These are phyloP conservation scores for Coecobrya sp. DNA, from an alignment of 2,888 invertebrate species.

Conservation along the genomic window DNA sequence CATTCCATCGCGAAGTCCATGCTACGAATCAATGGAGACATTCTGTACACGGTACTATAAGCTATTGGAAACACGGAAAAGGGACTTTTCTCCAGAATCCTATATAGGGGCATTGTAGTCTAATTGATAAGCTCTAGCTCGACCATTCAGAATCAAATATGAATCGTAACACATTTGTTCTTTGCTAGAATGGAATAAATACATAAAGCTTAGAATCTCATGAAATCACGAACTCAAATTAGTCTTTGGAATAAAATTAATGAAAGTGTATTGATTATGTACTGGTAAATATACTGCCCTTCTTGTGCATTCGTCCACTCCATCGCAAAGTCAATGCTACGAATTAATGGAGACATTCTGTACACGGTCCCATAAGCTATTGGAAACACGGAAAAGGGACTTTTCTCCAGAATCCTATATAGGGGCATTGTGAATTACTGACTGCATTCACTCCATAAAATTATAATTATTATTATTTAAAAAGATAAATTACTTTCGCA, in stretches of 20 bases:
- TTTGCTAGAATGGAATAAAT: constrained; percentile 43
- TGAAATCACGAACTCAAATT: too few relatives aligned
- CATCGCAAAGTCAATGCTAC: constrained; percentile 69
- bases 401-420: constrained; percentile 46
- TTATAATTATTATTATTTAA: too few relatives aligned
- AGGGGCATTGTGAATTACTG: too few relatives aligned
- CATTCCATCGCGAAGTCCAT: constrained; percentile 76
- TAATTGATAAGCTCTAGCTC: constrained; percentile 63
- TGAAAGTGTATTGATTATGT: too few relatives aligned
- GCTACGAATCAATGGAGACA: constrained; percentile 45
- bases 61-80: constrained; percentile 60
- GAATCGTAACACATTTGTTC: constrained; percentile 74
- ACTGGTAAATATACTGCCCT: constrained; percentile 75
- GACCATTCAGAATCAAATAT: constrained; percentile 62
- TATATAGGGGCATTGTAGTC: constrained; percentile 13
- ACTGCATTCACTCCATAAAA: too few relatives aligned
- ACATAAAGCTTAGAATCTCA: neutral
- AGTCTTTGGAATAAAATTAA: too few relatives aligned
- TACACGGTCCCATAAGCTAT: constrained; percentile 17
- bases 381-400: constrained; percentile 58
- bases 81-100: constrained; percentile 54
- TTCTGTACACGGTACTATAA: neutral
- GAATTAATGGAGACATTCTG: constrained; percentile 50
- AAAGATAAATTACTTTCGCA: constrained; percentile 41
- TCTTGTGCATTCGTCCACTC: constrained; percentile 64